Evolutionary conservation across 2,113 vertebrate species (phyloP).

Genomic region (Chaenogobius annularis): DNA sequence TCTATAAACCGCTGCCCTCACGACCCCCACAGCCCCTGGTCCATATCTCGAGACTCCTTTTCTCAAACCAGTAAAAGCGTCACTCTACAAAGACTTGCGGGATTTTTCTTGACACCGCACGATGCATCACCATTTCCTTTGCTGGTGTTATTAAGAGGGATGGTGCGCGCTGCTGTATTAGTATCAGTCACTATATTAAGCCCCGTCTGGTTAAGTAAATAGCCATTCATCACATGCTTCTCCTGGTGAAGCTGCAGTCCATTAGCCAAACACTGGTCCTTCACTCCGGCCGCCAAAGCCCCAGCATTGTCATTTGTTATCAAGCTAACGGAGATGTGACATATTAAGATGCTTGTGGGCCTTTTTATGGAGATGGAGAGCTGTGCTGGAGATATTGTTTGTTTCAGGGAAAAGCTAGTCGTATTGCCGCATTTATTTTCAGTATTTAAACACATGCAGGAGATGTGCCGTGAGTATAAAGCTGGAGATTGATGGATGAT

Average conservation of each 20-base stretch:
- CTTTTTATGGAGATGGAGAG: conserved; percentile 13
- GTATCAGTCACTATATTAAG: conserved; percentile 60
- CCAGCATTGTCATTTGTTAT: conserved; percentile 49
- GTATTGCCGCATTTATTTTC: conserved; percentile 17
- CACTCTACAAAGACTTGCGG: conserved; percentile 14
- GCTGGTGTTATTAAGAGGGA: not conserved
- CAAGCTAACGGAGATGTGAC: conserved; percentile 37
- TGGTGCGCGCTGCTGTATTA: conserved; percentile 25
- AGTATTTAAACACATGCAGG: conserved; percentile 13
- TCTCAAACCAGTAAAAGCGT: conserved; percentile 16
- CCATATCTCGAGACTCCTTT: conserved; percentile 15
- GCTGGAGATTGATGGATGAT: conserved; percentile 58
- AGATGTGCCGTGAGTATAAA: conserved; percentile 17
- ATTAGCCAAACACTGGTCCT: conserved; percentile 61
- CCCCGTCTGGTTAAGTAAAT: conserved; percentile 74
- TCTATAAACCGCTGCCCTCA: not conserved
- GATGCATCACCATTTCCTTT: conserved; percentile 29
- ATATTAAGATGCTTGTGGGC: conserved; percentile 11
- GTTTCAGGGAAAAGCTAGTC: conserved; percentile 17
- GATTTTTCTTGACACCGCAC: conserved; percentile 16
- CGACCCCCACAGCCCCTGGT: not conserved
- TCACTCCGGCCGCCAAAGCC: conserved; percentile 21
- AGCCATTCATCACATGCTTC: conserved; percentile 72
- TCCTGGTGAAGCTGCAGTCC: conserved; percentile 64
- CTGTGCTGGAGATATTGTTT: conserved; percentile 1